phyloP scores from a whole-genome alignment of 2,888 invertebrate species.

The Steromphala cineraria region DNA sequence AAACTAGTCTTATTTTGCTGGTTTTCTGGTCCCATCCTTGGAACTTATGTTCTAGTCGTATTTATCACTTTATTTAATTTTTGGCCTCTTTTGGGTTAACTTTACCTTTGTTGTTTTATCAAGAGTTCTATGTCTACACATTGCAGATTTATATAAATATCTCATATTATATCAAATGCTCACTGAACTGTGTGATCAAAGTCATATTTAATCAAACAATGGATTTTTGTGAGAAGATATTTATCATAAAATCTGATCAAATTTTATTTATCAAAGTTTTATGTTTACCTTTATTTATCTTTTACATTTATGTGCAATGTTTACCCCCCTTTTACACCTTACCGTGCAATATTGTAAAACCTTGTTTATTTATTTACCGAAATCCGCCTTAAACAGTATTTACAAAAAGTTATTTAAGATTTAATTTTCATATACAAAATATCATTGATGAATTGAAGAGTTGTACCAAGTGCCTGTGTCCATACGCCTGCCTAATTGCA shows the following conservation, averaged over 20 bases:
- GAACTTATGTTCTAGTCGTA: background rate
- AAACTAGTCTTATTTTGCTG: conserved; percentile 4
- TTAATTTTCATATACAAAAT: too few species aligned
- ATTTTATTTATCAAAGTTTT: conserved; percentile 6
- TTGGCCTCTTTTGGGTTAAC: conserved; percentile 16
- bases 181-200: background rate
- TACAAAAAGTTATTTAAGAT: too few species aligned
- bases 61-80: background rate
- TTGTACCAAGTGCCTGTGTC: background rate
- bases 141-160: conserved; percentile 7
- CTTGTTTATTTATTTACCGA: background rate
- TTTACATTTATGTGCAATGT: conserved; percentile 11
- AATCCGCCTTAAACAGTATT: too few species aligned
- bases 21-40: background rate
- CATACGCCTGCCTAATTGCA: background rate
- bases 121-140: conserved; percentile 9
- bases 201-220: background rate
- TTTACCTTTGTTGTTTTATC: background rate
- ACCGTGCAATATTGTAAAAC: conserved; percentile 3
- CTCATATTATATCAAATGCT: background rate
- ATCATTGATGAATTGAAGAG: too few species aligned
- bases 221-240: background rate
- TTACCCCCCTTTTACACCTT: background rate
- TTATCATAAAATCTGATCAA: background rate
- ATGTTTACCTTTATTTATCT: conserved; percentile 14